These are phyloP conservation scores for Noctua pronuba DNA, from an alignment of 2,888 invertebrate genomes.

Conservation along the genomic window DNA sequence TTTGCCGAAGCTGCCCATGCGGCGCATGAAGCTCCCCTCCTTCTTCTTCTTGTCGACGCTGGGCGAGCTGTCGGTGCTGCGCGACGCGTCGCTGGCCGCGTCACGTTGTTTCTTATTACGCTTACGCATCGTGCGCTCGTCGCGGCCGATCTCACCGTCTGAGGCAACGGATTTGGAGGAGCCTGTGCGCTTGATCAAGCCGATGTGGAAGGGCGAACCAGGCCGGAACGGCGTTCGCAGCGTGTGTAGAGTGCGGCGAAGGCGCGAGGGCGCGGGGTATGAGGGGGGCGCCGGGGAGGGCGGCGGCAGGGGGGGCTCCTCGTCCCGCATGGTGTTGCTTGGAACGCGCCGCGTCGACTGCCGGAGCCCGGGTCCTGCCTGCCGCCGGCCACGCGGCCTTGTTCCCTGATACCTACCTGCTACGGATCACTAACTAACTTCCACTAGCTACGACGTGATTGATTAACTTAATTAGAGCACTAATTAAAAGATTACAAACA, in stretches of 20 bases:
- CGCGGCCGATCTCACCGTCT: constrained; percentile 87
- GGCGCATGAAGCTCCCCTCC: constrained; percentile 80
- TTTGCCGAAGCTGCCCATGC: constrained; percentile 86
- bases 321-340: constrained; percentile 82
- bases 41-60: constrained; percentile 84
- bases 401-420: constrained; percentile 76
- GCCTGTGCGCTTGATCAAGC: constrained; percentile 85
- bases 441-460: constrained; percentile 69
- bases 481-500: constrained; percentile 44
- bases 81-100: constrained; percentile 79
- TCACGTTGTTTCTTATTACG: constrained; percentile 87
- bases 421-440: constrained; percentile 79
- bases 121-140: constrained; percentile 89
- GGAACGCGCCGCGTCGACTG: constrained; percentile 80
- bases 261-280: constrained; percentile 80
- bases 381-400: constrained; percentile 72
- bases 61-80: constrained; percentile 84
- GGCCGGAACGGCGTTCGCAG: constrained; percentile 88
- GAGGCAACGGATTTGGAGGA: constrained; percentile 86
- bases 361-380: constrained; percentile 71
- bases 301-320: constrained; percentile 79
- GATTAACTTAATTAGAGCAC: constrained; percentile 66
- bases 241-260: constrained; percentile 87
- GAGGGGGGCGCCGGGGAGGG: constrained; percentile 74
- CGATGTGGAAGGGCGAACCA: constrained; percentile 89